A percentile compares a stretch with the other conserved stretches of the same genome.
Evolutionary conservation across 2,113 vertebrate species (phyloP).

Genomic region (Clarias macrocephalus): DNA sequence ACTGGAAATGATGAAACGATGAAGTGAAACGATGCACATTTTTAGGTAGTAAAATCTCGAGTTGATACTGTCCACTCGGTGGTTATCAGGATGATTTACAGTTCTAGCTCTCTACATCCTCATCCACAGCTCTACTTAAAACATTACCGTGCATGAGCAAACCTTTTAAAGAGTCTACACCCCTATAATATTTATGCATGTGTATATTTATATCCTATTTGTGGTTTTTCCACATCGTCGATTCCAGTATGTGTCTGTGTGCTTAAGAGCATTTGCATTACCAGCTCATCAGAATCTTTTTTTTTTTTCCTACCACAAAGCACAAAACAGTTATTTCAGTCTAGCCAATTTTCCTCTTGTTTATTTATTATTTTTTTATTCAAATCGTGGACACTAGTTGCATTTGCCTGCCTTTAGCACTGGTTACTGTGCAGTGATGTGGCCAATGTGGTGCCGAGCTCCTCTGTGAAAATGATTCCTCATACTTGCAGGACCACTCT

Average conservation of each 20-base stretch:
- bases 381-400: not conserved
- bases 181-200: not conserved
- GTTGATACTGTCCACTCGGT: not conserved
- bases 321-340: not conserved
- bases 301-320: not conserved
- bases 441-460: too few relatives aligned
- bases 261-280: not conserved
- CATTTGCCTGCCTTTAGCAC: too few relatives aligned
- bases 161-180: not conserved
- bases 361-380: not conserved
- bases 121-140: not conserved
- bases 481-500: too few relatives aligned
- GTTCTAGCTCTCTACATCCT: not conserved
- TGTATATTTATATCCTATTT: not conserved
- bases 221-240: not conserved
- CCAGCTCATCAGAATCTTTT: not conserved
- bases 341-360: not conserved
- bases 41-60: too few relatives aligned
- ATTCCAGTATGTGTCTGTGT: not conserved
- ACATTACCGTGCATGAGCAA: not conserved
- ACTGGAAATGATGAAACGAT: too few relatives aligned
- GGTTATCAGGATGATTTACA: not conserved
- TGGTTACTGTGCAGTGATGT: too few relatives aligned
- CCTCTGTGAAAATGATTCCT: too few relatives aligned
- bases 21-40: too few relatives aligned